Conservation (phyloP, 2,113 vertebrate genomes). For the Paradoxurus hermaphroditus region DNA sequence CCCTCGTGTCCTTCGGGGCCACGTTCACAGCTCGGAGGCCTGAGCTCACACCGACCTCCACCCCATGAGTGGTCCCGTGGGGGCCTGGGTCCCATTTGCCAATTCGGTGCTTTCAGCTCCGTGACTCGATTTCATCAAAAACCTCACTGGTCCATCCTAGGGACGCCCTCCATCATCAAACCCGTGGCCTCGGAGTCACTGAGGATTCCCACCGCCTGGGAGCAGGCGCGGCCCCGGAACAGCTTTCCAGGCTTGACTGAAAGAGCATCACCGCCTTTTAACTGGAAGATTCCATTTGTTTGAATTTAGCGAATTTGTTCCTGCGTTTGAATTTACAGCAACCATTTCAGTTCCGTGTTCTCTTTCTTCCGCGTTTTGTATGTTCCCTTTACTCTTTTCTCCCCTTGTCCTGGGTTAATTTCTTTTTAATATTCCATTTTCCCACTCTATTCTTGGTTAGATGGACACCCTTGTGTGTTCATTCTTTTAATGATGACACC, state of each 20-base stretch:
- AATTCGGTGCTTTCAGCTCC: background rate
- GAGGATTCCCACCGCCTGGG: accelerated
- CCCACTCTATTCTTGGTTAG: accelerated
- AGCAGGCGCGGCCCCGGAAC: background rate
- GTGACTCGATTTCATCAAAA: background rate
- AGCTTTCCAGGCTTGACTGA: background rate
- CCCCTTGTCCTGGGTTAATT: too few relatives aligned
- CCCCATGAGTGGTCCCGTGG: background rate
- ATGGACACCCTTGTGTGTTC: too few relatives aligned
- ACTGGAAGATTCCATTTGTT: background rate
- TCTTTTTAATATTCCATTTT: background rate
- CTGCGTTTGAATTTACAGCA: background rate
- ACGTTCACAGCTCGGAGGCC: background rate
- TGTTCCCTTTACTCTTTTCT: background rate
- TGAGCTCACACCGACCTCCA: too few relatives aligned
- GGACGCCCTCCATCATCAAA: background rate
- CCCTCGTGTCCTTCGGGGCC: background rate
- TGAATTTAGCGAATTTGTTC: background rate
- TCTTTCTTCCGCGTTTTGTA: background rate
- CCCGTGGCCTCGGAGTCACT: background rate
- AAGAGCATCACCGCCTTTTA: background rate
- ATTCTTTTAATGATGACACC: too few relatives aligned
- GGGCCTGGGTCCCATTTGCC: too few relatives aligned
- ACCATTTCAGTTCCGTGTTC: background rate
- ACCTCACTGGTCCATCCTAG: background rate